These are phyloP conservation scores for Mustelus asterias DNA, from an alignment of 2,113 vertebrate genomes.

Conservation along the genomic window DNA sequence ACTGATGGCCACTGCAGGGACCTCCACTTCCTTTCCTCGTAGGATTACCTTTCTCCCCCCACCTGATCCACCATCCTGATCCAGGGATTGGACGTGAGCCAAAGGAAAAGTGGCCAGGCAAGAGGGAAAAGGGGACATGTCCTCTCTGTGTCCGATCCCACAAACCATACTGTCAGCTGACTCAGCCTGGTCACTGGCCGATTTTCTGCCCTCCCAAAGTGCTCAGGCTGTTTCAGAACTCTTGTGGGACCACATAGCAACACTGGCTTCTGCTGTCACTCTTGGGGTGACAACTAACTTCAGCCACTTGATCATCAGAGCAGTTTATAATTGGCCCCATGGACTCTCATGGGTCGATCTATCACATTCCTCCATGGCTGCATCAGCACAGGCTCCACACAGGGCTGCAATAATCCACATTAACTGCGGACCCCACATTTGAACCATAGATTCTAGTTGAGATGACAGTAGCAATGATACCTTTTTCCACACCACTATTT, in stretches of 20 bases:
- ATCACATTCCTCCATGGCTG: not conserved
- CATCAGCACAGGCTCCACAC: not conserved
- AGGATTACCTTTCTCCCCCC: too few species aligned
- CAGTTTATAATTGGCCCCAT: not conserved
- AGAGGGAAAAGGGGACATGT: too few species aligned
- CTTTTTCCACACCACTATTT: not conserved
- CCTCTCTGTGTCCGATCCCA: not conserved
- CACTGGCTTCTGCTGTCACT: not conserved
- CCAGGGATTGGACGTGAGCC: too few species aligned
- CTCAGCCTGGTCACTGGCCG: not conserved
- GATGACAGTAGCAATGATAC: not conserved
- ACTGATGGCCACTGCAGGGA: accelerated
- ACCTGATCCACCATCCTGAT: too few species aligned
- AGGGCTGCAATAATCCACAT: not conserved
- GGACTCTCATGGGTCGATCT: not conserved
- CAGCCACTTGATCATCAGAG: not conserved
- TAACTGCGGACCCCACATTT: not conserved
- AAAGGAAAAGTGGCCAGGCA: too few species aligned
- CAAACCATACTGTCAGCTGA: not conserved
- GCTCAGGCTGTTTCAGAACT: not conserved
- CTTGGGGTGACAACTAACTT: not conserved
- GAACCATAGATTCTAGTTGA: not conserved
- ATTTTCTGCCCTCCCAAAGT: not conserved
- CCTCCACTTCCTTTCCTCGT: not conserved
- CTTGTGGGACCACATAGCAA: not conserved